Evolutionary conservation across 2,113 vertebrate species (phyloP), one percentile per base, ranked within the genome.

Genomic region (Chrysochloris asiatica): DNA sequence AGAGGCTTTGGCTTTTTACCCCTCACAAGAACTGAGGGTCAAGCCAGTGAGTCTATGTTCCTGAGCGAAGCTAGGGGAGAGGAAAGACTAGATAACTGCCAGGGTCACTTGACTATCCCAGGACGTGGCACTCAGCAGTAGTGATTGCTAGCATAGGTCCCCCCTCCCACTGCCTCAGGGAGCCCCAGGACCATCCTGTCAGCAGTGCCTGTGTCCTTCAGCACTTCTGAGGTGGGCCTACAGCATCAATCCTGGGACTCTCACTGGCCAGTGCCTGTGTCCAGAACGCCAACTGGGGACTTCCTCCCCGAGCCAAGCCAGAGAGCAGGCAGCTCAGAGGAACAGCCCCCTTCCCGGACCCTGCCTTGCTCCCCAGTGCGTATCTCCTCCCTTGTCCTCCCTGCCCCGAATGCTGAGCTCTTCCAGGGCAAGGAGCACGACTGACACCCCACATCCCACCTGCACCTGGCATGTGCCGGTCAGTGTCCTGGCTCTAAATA

Each of bases 371-470:
- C 30, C 77, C n/a, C 48, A 26, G 16, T 30, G 10, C 72, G 0
- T 1, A 11, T 14, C 33, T 43, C 33, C 0, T 76, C 17, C 52
- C 21, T 47, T 1, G 11, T 24, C 16, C 12, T 11, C n/a, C 28
- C 54, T 56, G 54, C 28, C 71, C 28, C 33, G 8, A 16, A 33
- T 43, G 24, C 71, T 71, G 33, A 83, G 41, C 36, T 73, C n/a
- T n/a, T n/a, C n/a, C n/a, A n/a, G n/a, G n/a, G n/a, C 81, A 36
- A 24, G 52, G 41, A 83, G 54, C 88, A 56, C 14, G 26, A 38
- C 91, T 77, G 59, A 26, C 52, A 38, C 61, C 56, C 56, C 30
- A 33, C n/a, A 11, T 50, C 48, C 16, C 91, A 85, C 54, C n/a
- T 45, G 85, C 8, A 38, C 72, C 48, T 83, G 82, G 90, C 59